Evolutionary conservation across 2,888 invertebrate species (phyloP).

Genomic region (Cataglyphis albicans): DNA sequence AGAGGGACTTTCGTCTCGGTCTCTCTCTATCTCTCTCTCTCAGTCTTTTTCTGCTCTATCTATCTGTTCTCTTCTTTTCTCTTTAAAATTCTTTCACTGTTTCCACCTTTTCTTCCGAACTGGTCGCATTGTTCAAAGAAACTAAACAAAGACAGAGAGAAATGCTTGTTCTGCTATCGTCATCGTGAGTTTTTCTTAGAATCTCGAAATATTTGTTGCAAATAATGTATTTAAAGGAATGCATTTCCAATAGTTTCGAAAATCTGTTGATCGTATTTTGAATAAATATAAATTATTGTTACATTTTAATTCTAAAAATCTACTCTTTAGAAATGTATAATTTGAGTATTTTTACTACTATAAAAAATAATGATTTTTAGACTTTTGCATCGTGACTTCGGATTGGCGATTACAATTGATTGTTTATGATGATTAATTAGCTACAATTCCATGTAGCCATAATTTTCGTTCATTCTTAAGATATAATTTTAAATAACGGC

Average conservation of each 20-base stretch:
- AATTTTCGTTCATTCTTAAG: neutral
- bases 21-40: slow-evolving; percentile 27
- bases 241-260: neutral
- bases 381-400: neutral
- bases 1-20: slow-evolving; percentile 66
- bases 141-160: too few relatives aligned
- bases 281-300: neutral
- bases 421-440: slow-evolving; percentile 1
- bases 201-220: neutral
- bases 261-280: neutral
- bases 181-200: neutral
- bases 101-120: slow-evolving; percentile 29
- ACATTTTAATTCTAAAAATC: neutral
- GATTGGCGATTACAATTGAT: neutral
- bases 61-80: slow-evolving; percentile 26
- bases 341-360: neutral
- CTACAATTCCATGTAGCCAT: neutral
- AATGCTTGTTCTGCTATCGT: neutral
- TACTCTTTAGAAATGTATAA: neutral
- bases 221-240: neutral
- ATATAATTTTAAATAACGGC: slow-evolving; percentile 12
- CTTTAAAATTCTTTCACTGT: slow-evolving; percentile 49
- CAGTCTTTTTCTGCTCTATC: slow-evolving; percentile 37
- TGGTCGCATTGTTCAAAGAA: slow-evolving; percentile 27
- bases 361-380: neutral